These are phyloP conservation scores for Argya squamiceps DNA, from an alignment of 2,797 vertebrate species.

Conservation along the genomic window DNA sequence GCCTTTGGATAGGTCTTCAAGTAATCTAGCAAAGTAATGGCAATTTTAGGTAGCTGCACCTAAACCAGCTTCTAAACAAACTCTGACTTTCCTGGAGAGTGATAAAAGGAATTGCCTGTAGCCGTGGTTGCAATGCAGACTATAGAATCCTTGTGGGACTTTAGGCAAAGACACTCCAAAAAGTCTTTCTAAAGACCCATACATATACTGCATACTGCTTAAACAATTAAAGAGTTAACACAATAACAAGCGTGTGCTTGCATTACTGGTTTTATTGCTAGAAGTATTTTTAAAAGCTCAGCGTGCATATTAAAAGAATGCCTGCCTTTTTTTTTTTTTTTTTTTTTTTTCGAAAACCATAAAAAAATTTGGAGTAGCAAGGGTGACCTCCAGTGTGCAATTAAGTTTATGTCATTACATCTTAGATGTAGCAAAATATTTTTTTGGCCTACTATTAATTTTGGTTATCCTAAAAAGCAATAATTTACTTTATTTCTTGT, in stretches of 20 bases:
- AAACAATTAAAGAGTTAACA: slow-evolving; percentile 23
- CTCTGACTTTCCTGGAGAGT: background rate
- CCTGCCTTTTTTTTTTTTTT: background rate
- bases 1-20: background rate
- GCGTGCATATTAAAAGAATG: background rate
- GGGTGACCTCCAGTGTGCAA: slow-evolving; percentile 81
- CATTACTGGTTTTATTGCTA: background rate
- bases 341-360: slow-evolving; percentile 42
- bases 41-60: slow-evolving; percentile 5
- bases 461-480: background rate
- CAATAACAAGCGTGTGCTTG: background rate
- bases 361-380: slow-evolving; percentile 75
- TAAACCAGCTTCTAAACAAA: background rate
- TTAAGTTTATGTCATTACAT: slow-evolving; percentile 71
- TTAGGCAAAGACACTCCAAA: background rate
- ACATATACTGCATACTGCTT: background rate
- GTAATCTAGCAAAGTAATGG: background rate
- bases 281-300: background rate
- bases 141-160: background rate
- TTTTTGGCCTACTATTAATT: slow-evolving; percentile 7
- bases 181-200: slow-evolving; percentile 39
- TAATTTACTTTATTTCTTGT: background rate
- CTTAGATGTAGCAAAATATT: slow-evolving; percentile 6
- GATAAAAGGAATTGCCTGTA: background rate
- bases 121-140: background rate